Conservation (phyloP, 2,888 invertebrate species). For the Dascillus cervinus region DNA sequence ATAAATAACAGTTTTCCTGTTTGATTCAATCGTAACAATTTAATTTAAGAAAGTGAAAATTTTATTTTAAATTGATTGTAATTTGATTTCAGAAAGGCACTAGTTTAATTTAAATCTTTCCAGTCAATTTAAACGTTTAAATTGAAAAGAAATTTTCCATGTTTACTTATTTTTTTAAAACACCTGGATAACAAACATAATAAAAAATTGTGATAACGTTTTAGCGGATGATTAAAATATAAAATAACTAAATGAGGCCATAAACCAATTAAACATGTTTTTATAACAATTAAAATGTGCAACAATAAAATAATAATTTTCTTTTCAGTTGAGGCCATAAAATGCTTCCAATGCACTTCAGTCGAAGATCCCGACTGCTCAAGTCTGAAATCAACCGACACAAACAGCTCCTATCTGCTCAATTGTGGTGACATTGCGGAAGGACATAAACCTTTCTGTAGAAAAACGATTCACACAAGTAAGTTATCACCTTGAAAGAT, state of each 20-base stretch:
- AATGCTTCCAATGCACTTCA: conserved; percentile 72
- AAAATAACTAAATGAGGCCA: not conserved
- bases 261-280: not conserved
- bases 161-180: too few relatives aligned
- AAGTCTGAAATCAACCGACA: conserved; percentile 49
- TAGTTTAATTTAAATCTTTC: too few relatives aligned
- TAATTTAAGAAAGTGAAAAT: too few relatives aligned
- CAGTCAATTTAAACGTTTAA: too few relatives aligned
- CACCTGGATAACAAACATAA: too few relatives aligned
- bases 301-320: conserved; percentile 1
- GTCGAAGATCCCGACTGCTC: conserved; percentile 58
- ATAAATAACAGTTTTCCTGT: too few relatives aligned
- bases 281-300: not conserved
- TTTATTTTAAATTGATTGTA: too few relatives aligned
- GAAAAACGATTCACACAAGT: conserved; percentile 61
- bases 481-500: conserved; percentile 34
- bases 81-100: too few relatives aligned
- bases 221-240: not conserved
- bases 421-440: conserved; percentile 38
- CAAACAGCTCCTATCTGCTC: conserved; percentile 43
- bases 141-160: too few relatives aligned
- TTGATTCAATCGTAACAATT: too few relatives aligned
- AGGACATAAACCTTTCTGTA: conserved; percentile 52
- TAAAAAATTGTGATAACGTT: not conserved
- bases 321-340: conserved; percentile 46